phyloP scores from a whole-genome alignment of 2,888 invertebrate genomes.

The Epirrhoe tristata region DNA sequence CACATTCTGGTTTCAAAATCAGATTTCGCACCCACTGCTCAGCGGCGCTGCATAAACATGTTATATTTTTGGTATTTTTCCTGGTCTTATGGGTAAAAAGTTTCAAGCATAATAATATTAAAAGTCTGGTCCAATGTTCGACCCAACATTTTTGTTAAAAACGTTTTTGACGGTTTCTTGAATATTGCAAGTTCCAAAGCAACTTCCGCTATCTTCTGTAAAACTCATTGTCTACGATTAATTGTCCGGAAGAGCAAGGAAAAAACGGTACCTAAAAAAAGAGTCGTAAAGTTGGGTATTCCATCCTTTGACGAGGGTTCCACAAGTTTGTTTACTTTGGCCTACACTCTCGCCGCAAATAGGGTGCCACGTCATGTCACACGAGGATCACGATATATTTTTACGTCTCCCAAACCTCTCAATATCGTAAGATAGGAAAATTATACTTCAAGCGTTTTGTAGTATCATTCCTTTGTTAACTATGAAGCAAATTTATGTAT shows the following conservation, averaged over 20 bases:
- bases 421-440: not conserved
- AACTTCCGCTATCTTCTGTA: slow-evolving; percentile 17
- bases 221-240: slow-evolving; percentile 16
- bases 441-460: not conserved
- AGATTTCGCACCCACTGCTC: not conserved
- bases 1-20: not conserved
- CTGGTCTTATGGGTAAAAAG: not conserved
- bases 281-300: slow-evolving; percentile 40
- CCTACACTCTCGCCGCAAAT: slow-evolving; percentile 39
- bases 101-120: not conserved
- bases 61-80: not conserved
- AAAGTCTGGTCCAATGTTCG: not conserved
- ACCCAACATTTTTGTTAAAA: too few relatives aligned
- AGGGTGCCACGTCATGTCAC: slow-evolving; percentile 27
- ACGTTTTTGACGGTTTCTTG: slow-evolving; percentile 3
- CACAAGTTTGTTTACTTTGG: slow-evolving; percentile 44
- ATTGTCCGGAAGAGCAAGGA: slow-evolving; percentile 31
- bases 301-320: slow-evolving; percentile 39
- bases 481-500: not conserved
- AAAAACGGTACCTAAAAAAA: slow-evolving; percentile 33
- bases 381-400: slow-evolving; percentile 30
- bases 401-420: slow-evolving; percentile 11
- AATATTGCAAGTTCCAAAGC: slow-evolving; percentile 7
- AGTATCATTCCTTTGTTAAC: slow-evolving; percentile 7
- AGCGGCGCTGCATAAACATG: not conserved